phyloP scores from a whole-genome alignment of 2,113 vertebrate species.

The Pholis gunnellus region DNA sequence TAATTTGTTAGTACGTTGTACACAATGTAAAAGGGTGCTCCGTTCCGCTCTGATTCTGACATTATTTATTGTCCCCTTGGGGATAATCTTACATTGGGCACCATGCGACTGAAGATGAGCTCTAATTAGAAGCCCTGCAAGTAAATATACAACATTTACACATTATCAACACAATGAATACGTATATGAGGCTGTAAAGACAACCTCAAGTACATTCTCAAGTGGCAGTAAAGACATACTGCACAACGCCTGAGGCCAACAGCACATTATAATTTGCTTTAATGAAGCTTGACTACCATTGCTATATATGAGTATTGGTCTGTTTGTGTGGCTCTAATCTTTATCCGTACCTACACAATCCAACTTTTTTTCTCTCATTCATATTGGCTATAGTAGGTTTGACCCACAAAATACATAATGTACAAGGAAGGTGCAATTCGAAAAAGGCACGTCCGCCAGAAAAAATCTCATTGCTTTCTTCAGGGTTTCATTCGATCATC shows the following conservation, averaged over 20 bases:
- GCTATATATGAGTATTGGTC: no score
- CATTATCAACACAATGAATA: not conserved
- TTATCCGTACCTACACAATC: not conserved
- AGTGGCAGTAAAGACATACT: not conserved
- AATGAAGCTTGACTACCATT: not conserved
- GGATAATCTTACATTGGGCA: not conserved
- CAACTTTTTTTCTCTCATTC: not conserved
- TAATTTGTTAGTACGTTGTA: not conserved
- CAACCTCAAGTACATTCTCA: not conserved
- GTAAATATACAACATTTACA: not conserved
- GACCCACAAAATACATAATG: not conserved
- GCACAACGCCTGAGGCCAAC: not conserved
- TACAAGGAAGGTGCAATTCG: not conserved
- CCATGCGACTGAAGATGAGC: not conserved
- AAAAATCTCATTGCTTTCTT: not conserved
- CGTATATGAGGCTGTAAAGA: not conserved
- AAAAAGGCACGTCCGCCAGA: not conserved
- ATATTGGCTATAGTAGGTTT: not conserved
- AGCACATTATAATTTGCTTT: not conserved
- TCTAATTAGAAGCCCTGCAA: conserved; percentile 1
- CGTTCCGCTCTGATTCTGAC: not conserved
- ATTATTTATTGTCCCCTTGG: not conserved
- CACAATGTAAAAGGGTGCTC: not conserved
- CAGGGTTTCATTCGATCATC: not conserved
- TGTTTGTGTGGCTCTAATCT: not conserved